Conservation (phyloP, 2,797 vertebrate genomes). For the Rhynchotus rufescens region DNA sequence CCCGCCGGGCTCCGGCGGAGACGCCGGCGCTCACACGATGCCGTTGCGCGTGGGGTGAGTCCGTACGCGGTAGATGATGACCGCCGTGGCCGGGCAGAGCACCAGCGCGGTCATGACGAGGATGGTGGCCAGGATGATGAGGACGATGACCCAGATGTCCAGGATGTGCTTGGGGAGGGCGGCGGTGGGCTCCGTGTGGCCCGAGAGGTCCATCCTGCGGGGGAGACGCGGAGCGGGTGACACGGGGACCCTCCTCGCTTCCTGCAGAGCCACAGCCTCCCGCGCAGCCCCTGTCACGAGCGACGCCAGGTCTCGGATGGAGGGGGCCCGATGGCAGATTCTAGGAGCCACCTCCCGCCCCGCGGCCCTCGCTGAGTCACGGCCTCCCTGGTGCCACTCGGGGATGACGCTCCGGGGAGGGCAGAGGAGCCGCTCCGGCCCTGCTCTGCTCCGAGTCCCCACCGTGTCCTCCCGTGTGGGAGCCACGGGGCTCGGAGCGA, state of each 20-base stretch:
- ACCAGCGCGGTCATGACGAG: constrained; percentile 83
- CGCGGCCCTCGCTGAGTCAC: not conserved
- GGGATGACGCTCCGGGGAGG: not conserved
- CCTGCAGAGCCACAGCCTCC: too few relatives aligned
- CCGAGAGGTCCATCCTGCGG: constrained; percentile 73
- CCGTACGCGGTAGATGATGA: constrained; percentile 84
- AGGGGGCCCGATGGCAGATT: too few relatives aligned
- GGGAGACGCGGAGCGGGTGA: constrained; percentile 3
- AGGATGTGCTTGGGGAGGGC: constrained; percentile 81
- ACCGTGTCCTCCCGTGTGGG: not conserved
- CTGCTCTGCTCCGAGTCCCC: not conserved
- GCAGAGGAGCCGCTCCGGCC: too few relatives aligned
- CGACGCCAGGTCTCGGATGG: too few relatives aligned
- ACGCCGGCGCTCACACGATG: constrained; percentile 63
- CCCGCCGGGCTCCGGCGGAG: not conserved
- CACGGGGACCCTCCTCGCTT: not conserved
- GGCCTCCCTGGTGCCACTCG: not conserved
- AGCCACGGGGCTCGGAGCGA: not conserved
- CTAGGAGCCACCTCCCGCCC: too few relatives aligned
- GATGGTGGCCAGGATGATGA: constrained; percentile 84
- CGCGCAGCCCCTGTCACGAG: too few relatives aligned
- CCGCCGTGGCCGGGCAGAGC: constrained; percentile 79
- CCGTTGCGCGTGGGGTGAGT: constrained; percentile 78
- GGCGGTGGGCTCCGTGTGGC: not conserved
- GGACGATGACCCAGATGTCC: constrained; percentile 85